Base-by-base conservation (phyloP, 2,797 vertebrate genomes). In the Brachyrhaphis roseni region DNA sequence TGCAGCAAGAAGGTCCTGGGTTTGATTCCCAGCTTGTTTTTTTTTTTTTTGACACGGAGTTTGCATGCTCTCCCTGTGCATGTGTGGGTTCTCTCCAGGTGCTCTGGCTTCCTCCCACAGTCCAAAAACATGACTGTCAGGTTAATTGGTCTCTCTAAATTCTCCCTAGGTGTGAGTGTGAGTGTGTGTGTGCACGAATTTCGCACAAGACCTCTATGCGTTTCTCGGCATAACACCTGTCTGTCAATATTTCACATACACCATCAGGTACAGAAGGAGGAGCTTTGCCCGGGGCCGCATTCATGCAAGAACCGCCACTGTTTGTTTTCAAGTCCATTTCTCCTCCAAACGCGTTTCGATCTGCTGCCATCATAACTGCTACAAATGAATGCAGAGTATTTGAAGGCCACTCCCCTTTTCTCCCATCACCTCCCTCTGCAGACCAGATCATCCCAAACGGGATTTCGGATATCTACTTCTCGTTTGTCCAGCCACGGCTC, bases 381-480 rank as follows among this genome's bases (percentile, higher is more conserved):
- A 43, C 66, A 26, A 5, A 71, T 28, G 0, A 71, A 71, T 71
- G 43, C 41, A n/a, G 41, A 28, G 41, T 18, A 18, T 71, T 16
- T 71, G 41, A 28, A 28, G 12, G 41, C 43, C 68, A 45, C 68
- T 7, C 41, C 68, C 41, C 43, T 7, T 43, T n/a, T 2, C 10
- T 12, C 20, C 39, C 66, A n/a, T 15, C 66, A 70, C 43, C 66
- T 43, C 39, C 10, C 66, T 5, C 36, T 43, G 5, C 20, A 26
- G 36, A 41, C 23, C 66, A 43, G 66, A 70, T n/a, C 39, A n/a
- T n/a, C 18, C 71, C 41, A 1, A 53, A 80, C 46, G 55, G 76
- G 71, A 77, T 59, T 43, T 82, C 10, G 47, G 75, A 28, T 39
- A 31, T 70, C 11, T 28, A 39, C 70, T 72, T 74, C 41, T 46